Conservation (phyloP, 1,140 invertebrate genomes). For the Zaprionus capensis region DNA sequence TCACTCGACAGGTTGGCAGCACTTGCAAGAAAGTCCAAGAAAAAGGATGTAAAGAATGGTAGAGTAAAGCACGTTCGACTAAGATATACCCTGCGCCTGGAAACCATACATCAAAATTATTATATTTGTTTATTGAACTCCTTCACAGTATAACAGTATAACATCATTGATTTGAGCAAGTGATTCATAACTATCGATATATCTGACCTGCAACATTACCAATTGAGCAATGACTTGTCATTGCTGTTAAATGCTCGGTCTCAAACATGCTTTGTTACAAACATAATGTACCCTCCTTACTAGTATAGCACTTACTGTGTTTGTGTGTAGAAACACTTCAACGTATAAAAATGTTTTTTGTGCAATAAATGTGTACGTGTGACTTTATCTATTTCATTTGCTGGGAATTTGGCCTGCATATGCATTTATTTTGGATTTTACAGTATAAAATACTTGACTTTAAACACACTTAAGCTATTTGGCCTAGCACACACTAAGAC, state of each 20-base stretch:
- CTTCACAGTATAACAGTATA: too few species aligned
- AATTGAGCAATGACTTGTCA: too few species aligned
- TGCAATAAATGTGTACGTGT: background rate
- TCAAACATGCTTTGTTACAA: too few species aligned
- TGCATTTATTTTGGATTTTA: background rate
- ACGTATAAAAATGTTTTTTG: background rate
- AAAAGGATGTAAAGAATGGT: background rate
- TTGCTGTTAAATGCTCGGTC: too few species aligned
- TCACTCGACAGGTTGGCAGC: conserved; percentile 1
- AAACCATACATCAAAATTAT: too few species aligned
- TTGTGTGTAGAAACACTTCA: background rate
- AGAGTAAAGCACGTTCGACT: background rate
- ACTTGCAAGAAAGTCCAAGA: background rate
- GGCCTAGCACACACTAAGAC: background rate
- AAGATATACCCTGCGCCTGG: background rate
- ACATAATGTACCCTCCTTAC: background rate
- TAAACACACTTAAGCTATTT: background rate
- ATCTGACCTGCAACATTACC: too few species aligned
- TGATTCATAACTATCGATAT: too few species aligned
- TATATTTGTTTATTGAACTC: too few species aligned
- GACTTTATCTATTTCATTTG: background rate
- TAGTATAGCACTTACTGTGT: background rate
- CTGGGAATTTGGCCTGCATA: background rate
- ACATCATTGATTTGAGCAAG: too few species aligned
- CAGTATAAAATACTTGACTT: background rate